Base-by-base conservation (phyloP, 2,888 invertebrate species). In the Eupithecia subfuscata region DNA sequence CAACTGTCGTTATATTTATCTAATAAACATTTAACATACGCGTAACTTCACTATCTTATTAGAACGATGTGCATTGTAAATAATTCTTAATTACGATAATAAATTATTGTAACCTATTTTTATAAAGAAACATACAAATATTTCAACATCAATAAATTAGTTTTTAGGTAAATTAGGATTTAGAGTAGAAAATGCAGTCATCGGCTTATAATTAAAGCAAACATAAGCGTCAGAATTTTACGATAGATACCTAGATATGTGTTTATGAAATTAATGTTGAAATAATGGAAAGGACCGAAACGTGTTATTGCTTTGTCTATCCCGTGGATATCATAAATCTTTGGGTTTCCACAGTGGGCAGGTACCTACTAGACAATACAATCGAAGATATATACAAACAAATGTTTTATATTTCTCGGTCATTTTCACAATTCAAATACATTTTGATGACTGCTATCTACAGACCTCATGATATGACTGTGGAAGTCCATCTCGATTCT, bases 51-150 rank as follows among this genome's bases (percentile, higher is more conserved):
- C 79, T 80, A 79, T 71, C 40, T 69, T 78, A 85, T 86, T 90
- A 90, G 83, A 84, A 84, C 82, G 80, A 87, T 85, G 88, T 87
- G 91, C 91, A 89, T 87, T 84, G 74, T 88, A 86, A 89, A 91
- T 86, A 88, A 86, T 84, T 80, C 80, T 79, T 82, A 82, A 14
- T 77, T 81, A 79, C 9, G 74, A 75, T 76, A 56, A 74, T 77
- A 79, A 79, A 82, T 76, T 77, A 80, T 82, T 79, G 77, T 80
- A 78, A 76, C 75, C 77, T 80, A 56, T 30, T 63, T 83, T 81
- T 82, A 78, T 81, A 82, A 80, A 82, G 84, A 77, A 70, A 73
- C 80, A 82, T 78, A 73, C 37, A 78, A 74, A 81, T 81, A 78
- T 79, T 81, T 82, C 77, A 83, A 84, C 77, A 75, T 64, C 43